Conservation (phyloP, 2,888 invertebrate species). For the Drosophila demipolita region DNA sequence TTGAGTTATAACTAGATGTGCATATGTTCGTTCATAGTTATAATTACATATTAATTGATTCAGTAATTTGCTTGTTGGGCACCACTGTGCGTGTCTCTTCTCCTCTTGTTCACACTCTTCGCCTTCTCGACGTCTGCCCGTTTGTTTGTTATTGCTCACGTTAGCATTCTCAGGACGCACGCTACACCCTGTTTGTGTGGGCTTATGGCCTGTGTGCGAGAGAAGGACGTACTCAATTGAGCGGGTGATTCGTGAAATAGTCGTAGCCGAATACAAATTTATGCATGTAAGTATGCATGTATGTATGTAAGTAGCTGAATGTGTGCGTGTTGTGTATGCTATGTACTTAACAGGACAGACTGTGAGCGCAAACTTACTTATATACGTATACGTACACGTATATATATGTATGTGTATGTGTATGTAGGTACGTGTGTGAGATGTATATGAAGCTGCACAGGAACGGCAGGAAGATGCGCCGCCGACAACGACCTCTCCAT, state of each 20-base stretch:
- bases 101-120: slow-evolving; percentile 8
- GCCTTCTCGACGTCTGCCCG: slow-evolving; percentile 39
- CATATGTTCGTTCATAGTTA: neutral
- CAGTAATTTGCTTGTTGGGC: neutral
- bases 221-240: slow-evolving; percentile 2
- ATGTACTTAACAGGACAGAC: slow-evolving; percentile 32
- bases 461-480: slow-evolving; percentile 48
- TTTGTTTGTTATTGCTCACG: slow-evolving; percentile 62
- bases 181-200: slow-evolving; percentile 35
- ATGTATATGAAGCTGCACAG: slow-evolving; percentile 43
- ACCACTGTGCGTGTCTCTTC: slow-evolving; percentile 35
- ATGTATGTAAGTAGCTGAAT: slow-evolving; percentile 1
- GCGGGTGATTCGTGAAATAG: slow-evolving; percentile 4
- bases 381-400: neutral
- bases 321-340: neutral
- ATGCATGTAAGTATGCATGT: too few species aligned
- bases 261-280: slow-evolving; percentile 5
- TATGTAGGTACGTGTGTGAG: neutral
- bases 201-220: slow-evolving; percentile 5
- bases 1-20: neutral
- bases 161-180: slow-evolving; percentile 54
- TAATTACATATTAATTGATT: neutral
- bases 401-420: slow-evolving; percentile 11
- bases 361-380: slow-evolving; percentile 26
- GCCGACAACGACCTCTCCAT: slow-evolving; percentile 23